phyloP scores from a whole-genome alignment of 2,113 vertebrate genomes.

The Narcine bancroftii region DNA sequence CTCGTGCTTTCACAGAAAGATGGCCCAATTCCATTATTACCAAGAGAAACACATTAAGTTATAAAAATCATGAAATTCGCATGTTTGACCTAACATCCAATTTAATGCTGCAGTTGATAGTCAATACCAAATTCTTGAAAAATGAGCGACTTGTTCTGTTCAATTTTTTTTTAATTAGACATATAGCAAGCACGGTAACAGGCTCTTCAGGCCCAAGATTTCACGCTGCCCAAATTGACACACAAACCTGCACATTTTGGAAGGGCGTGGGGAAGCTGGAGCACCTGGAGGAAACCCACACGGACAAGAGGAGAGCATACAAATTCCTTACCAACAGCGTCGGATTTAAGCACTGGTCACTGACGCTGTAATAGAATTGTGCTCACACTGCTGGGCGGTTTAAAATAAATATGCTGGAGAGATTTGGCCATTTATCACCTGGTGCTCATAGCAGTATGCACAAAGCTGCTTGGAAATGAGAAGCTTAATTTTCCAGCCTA shows the following conservation, averaged over 20 bases:
- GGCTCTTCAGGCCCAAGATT: too few relatives aligned
- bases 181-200: too few relatives aligned
- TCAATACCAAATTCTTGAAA: not conserved
- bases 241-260: too few relatives aligned
- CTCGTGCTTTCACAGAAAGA: not conserved
- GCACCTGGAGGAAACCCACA: too few relatives aligned
- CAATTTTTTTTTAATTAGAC: too few relatives aligned
- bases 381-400: too few relatives aligned
- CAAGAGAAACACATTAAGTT: not conserved
- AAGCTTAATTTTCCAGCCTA: not conserved
- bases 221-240: too few relatives aligned
- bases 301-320: too few relatives aligned
- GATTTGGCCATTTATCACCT: not conserved
- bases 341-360: too few relatives aligned
- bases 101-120: not conserved
- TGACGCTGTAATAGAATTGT: too few relatives aligned
- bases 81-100: not conserved
- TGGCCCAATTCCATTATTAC: not conserved
- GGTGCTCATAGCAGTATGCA: not conserved
- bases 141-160: not conserved
- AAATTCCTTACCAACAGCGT: too few relatives aligned
- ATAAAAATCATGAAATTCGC: not conserved
- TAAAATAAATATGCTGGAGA: not conserved
- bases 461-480: not conserved
- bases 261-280: too few relatives aligned